Evolutionary conservation across 2,113 vertebrate species (phyloP).

Genomic region (Agelaius phoeniceus): DNA sequence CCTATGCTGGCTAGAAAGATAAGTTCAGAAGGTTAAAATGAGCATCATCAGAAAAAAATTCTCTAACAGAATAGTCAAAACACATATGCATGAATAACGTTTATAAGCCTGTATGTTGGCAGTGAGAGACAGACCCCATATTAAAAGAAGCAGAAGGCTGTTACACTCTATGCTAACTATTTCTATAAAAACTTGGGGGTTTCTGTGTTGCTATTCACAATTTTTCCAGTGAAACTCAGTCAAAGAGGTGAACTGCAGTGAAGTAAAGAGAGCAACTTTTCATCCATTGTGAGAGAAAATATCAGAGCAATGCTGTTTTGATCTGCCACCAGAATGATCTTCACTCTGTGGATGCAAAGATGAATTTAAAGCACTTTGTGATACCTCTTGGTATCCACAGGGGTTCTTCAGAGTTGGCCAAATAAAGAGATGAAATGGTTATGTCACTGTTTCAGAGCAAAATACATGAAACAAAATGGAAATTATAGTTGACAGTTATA

Average conservation of each 20-base stretch:
- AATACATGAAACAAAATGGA: slow-evolving; percentile 1
- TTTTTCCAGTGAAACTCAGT: neutral
- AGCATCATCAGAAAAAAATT: neutral
- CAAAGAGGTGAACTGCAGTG: neutral
- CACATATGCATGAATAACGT: neutral
- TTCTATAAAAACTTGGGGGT: neutral
- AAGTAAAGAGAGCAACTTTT: neutral
- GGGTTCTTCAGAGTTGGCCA: neutral
- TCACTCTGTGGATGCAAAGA: neutral
- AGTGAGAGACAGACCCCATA: neutral
- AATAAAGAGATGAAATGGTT: neutral
- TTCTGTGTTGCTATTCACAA: neutral
- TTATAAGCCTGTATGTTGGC: neutral
- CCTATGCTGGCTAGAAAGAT: neutral
- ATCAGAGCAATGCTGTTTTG: neutral
- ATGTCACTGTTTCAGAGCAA: neutral
- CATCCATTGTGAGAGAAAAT: neutral
- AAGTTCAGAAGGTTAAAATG: neutral
- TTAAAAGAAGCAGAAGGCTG: neutral
- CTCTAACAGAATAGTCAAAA: neutral
- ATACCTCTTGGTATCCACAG: neutral
- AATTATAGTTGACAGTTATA: neutral
- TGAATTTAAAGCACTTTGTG: neutral
- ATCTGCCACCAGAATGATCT: neutral
- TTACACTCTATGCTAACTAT: neutral